Evolutionary conservation across 2,888 invertebrate species (phyloP), one percentile per base, ranked within the genome.

Genomic region (Xylota segnis): DNA sequence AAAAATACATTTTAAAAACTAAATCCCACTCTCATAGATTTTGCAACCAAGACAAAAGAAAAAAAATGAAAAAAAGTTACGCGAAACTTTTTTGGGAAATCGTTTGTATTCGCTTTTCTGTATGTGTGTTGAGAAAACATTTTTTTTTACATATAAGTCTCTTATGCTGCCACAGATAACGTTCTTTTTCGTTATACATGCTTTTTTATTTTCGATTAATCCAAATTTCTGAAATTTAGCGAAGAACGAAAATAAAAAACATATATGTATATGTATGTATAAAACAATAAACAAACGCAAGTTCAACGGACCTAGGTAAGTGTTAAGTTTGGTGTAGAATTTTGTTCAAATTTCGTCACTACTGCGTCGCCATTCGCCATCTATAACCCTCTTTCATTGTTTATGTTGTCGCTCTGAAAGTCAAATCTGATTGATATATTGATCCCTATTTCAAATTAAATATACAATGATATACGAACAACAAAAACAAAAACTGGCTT

Each of bases 1-100:
- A 83, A 83, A 83, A 87, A 83, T 87, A 76, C 71, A 82, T 82
- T 76, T 43, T 23, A 82, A 81, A 86, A 86, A 86, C 47, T 63
- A 16, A 50, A 86, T 72, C 68, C 47, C 71, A 71, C 58, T 82
- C 71, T 86, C 70, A 68, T 77, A 86, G 82, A 82, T 61, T 83
- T 78, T 79, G 61, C 75, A 83, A 86, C 70, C 65, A 70, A 79
- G 68, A 75, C 65, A 70, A 79, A 68, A 75, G 82, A 68, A 52
- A 70, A 72, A 37, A 37, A 54, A 37, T 23, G 5, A 40, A 54
- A 70, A 58, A 63, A 76, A 63, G 77, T 61, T 45, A 27, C 9
- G n/a, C 32, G 54, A 43, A 81, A 58, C 63, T 70, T 63, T 70
- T 74, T 58, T 54, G 43, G 54, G 52, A 43, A 75, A 59, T 29